Percentiles rank a stretch among this genome's conserved stretches.
Conservation (phyloP, 37 sponge, comb jelly and placozoan genomes). For the Bolinopsis microptera region DNA sequence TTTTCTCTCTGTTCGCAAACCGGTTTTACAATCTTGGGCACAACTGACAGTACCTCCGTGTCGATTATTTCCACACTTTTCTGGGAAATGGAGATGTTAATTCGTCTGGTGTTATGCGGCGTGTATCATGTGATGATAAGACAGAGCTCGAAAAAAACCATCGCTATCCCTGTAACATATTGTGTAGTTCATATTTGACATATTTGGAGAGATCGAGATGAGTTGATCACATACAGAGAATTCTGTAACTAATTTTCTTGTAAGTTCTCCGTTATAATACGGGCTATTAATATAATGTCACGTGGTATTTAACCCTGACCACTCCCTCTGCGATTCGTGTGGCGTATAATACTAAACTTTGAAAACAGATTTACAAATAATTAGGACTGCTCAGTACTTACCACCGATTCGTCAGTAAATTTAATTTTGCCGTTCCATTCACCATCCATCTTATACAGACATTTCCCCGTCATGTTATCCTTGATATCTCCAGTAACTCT, state of each 20-base stretch:
- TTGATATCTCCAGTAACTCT: constrained; percentile 59
- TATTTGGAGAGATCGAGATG: background rate
- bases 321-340: too few species aligned
- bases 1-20: constrained; percentile 1
- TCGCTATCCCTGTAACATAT: too few species aligned
- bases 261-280: too few species aligned
- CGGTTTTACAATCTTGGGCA: constrained; percentile 23
- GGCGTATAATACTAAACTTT: too few species aligned
- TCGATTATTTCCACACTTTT: constrained; percentile 1
- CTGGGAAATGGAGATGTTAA: constrained; percentile 10
- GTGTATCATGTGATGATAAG: background rate
- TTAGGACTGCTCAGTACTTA: too few species aligned
- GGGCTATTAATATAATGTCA: too few species aligned
- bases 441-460: constrained; percentile 77
- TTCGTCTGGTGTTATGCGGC: background rate
- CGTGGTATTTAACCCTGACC: too few species aligned
- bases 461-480: constrained; percentile 61
- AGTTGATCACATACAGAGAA: background rate
- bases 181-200: too few species aligned
- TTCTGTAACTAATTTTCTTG: too few species aligned
- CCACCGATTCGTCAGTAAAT: constrained; percentile 18
- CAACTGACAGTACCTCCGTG: background rate
- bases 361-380: too few species aligned
- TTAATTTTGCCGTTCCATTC: constrained; percentile 88
- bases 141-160: too few species aligned